Evolutionary conservation across 2,888 invertebrate species (phyloP).

Genomic region (Tetropium fuscum): DNA sequence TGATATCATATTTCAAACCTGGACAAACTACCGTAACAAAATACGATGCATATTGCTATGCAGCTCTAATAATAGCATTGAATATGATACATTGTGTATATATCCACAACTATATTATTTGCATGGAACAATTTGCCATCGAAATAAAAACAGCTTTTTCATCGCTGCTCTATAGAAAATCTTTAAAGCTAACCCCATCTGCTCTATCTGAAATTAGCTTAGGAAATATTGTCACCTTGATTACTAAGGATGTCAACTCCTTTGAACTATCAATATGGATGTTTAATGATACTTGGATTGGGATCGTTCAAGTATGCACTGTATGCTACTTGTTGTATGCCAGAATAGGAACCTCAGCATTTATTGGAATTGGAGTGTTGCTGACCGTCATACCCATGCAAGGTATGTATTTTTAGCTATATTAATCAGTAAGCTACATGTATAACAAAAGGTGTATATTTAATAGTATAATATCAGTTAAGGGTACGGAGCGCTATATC

Average conservation of each 20-base stretch:
- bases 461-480: too few relatives aligned
- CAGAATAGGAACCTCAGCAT: constrained; percentile 67
- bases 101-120: constrained; percentile 79
- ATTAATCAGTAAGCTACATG: background rate
- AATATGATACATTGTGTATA: constrained; percentile 77
- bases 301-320: constrained; percentile 84
- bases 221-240: constrained; percentile 82
- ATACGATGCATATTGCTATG: constrained; percentile 77
- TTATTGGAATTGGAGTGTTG: constrained; percentile 69
- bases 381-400: constrained; percentile 64
- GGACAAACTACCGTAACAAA: constrained; percentile 47
- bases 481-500: too few relatives aligned
- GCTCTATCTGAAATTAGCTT: constrained; percentile 79
- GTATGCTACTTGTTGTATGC: constrained; percentile 82
- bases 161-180: constrained; percentile 84
- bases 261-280: constrained; percentile 90
- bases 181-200: constrained; percentile 58
- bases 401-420: constrained; percentile 53
- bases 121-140: constrained; percentile 78
- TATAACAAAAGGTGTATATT: too few relatives aligned
- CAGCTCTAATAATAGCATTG: constrained; percentile 76
- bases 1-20: constrained; percentile 51
- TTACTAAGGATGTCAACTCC: constrained; percentile 93
- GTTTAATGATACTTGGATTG: constrained; percentile 93
- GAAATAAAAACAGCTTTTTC: constrained; percentile 86